Evolutionary conservation across 2,888 invertebrate species (phyloP).

Genomic region (Perizoma flavofasciatum): DNA sequence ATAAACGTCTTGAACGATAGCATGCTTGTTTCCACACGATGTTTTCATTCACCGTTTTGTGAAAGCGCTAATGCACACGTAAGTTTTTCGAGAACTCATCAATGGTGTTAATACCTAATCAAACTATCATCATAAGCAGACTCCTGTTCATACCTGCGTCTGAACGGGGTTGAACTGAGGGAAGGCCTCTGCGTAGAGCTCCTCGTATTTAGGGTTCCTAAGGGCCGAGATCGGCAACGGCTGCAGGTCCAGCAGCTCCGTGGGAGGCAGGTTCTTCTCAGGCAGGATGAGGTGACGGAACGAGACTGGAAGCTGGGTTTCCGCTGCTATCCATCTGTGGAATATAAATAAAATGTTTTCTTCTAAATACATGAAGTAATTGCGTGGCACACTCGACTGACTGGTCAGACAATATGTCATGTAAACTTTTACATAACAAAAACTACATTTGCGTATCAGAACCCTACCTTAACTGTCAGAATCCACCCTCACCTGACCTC

Average conservation of each 20-base stretch:
- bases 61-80: no score
- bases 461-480: neutral
- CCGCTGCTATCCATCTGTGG: slow-evolving; percentile 94
- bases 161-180: slow-evolving; percentile 99
- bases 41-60: no score
- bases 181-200: slow-evolving; percentile 92
- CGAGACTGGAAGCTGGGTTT: slow-evolving; percentile 97
- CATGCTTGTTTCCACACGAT: no score
- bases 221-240: slow-evolving; percentile 97
- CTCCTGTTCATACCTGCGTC: slow-evolving; percentile 86
- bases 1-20: no score
- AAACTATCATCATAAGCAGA: no score
- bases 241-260: slow-evolving; percentile 97
- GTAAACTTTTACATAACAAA: no score
- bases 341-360: neutral
- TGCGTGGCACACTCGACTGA: no score
- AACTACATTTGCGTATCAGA: no score
- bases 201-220: slow-evolving; percentile 93
- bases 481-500: neutral
- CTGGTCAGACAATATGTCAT: no score
- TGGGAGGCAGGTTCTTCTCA: slow-evolving; percentile 99
- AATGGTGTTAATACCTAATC: no score
- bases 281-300: slow-evolving; percentile 98
- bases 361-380: no score
- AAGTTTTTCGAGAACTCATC: no score